Conservation (phyloP, 2,113 vertebrate genomes). For the Gadus macrocephalus region DNA sequence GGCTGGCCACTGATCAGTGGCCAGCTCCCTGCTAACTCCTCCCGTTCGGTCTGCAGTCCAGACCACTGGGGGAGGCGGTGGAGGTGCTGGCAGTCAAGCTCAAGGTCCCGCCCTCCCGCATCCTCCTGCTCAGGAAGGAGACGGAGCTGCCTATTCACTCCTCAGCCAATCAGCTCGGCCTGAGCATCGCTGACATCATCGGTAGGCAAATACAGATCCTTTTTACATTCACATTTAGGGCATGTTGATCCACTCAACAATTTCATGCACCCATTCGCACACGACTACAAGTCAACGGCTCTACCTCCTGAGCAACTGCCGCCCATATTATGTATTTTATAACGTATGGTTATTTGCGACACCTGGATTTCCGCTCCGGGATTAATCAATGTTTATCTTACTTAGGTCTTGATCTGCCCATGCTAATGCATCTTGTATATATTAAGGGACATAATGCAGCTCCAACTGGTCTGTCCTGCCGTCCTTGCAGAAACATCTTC, state of each 20-base stretch:
- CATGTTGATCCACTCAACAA: too few relatives aligned
- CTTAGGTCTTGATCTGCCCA: too few relatives aligned
- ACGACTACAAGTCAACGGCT: too few relatives aligned
- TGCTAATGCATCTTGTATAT: too few relatives aligned
- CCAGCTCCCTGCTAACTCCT: neutral
- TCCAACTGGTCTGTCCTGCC: neutral
- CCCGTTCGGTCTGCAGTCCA: slow-evolving; percentile 50
- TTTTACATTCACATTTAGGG: neutral
- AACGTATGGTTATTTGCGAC: too few relatives aligned
- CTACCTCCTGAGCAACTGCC: too few relatives aligned
- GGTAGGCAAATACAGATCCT: slow-evolving; percentile 47
- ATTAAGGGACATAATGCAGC: too few relatives aligned
- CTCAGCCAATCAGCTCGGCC: slow-evolving; percentile 57
- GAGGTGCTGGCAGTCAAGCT: slow-evolving; percentile 62
- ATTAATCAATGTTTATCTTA: too few relatives aligned
- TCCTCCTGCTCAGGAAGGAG: slow-evolving; percentile 67
- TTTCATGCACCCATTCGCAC: too few relatives aligned
- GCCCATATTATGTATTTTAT: neutral
- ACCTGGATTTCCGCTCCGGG: too few relatives aligned
- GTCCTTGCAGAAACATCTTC: neutral
- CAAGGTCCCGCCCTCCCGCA: slow-evolving; percentile 54
- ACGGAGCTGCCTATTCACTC: slow-evolving; percentile 53
- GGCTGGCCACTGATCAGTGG: neutral
- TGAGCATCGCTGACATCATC: slow-evolving; percentile 75
- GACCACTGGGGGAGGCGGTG: slow-evolving; percentile 55